phyloP scores from a whole-genome alignment of 2,113 vertebrate species.

The Athene noctua region DNA sequence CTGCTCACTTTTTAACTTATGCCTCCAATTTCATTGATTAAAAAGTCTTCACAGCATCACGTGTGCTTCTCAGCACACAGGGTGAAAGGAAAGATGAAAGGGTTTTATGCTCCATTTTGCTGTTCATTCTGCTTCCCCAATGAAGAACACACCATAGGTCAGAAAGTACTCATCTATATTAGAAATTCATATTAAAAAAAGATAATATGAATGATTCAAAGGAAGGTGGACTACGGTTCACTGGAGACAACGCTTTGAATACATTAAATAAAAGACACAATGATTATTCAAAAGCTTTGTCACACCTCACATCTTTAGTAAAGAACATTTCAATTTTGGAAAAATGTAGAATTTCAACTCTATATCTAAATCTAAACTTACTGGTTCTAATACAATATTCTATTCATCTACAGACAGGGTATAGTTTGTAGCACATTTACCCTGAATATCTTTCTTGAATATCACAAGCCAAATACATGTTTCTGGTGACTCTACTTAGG shows the following conservation, averaged over 20 bases:
- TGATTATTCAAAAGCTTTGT: neutral
- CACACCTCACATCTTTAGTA: neutral
- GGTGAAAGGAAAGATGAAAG: neutral
- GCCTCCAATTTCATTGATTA: neutral
- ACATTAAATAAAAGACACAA: neutral
- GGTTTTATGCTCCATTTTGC: neutral
- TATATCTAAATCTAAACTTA: neutral
- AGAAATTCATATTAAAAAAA: neutral
- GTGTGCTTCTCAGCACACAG: neutral
- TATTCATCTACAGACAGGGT: neutral
- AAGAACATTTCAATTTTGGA: neutral
- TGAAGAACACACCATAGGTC: neutral
- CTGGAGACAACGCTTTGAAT: neutral
- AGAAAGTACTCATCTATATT: neutral
- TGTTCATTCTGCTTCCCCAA: neutral
- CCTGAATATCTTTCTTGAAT: neutral
- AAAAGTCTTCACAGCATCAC: neutral
- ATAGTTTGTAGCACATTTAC: neutral
- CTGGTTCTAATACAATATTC: neutral
- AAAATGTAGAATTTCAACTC: neutral
- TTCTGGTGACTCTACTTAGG: neutral
- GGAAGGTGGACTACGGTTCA: neutral
- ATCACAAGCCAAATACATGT: neutral
- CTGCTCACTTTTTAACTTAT: neutral
- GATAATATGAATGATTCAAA: neutral